phyloP scores from a whole-genome alignment of 2,113 vertebrate genomes.

The Formicarius rufipectus region DNA sequence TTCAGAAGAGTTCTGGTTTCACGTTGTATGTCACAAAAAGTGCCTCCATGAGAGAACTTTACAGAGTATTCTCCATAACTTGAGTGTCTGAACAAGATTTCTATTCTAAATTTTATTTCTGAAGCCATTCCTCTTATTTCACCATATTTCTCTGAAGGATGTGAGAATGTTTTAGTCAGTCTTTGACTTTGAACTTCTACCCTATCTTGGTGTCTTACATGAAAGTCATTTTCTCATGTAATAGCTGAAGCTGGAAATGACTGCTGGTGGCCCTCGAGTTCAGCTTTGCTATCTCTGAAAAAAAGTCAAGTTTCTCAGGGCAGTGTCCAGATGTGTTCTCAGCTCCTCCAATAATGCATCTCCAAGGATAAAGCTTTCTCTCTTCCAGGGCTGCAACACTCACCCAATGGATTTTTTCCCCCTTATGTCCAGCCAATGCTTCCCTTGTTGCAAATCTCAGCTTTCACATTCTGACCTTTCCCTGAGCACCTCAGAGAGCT shows the following conservation, averaged over 20 bases:
- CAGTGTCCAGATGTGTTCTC: neutral
- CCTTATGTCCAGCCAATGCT: fast-evolving
- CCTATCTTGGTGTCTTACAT: neutral
- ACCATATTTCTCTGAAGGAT: neutral
- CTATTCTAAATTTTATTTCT: neutral
- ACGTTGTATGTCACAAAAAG: neutral
- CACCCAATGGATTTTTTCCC: too few species aligned
- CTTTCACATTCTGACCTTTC: neutral
- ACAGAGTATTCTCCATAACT: neutral
- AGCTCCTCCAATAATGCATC: neutral
- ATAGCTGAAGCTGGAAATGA: neutral
- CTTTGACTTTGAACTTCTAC: neutral
- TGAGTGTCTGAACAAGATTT: neutral
- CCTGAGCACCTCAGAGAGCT: neutral
- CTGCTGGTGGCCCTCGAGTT: neutral
- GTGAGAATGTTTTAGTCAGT: neutral
- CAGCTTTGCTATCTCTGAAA: neutral
- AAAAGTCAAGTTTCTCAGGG: neutral
- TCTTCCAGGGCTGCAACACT: neutral
- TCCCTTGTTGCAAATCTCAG: neutral
- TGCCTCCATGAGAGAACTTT: neutral
- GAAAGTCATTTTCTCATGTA: neutral
- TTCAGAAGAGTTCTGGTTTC: neutral
- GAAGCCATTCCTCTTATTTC: neutral
- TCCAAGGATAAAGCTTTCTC: neutral